Evolutionary conservation across 2,797 vertebrate genomes (phyloP), one percentile per base, ranked within the genome.

Genomic region (Scleropages formosus): DNA sequence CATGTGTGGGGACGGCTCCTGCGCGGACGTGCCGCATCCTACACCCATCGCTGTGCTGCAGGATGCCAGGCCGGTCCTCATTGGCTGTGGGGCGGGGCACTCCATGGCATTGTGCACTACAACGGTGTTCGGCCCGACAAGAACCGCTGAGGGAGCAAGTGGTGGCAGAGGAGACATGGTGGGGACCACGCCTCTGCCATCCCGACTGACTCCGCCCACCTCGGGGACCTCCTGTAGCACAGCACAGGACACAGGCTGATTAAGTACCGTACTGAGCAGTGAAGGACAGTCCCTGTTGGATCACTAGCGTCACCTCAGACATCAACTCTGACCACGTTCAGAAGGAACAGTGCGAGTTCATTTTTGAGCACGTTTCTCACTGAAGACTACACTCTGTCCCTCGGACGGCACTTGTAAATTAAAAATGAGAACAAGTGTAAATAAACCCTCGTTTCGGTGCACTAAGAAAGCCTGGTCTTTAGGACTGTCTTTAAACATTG

Each of bases 31-130:
- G 79, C 70, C 2, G 65, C 71, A 84, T 74, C 96, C 96, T 0
- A 87, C 86, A 77, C 87, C 81, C 0, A 53, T 99, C 72, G 77
- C 81, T 72, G 75, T 82, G 46, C 86, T 95, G 73, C 26, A 0
- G 59, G 79, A 60, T 0, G 11, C 75, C 4, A 75, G 75, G 1
- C 86, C 85, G 80, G 82, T 93, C 73, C 86, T 93, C 47, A 90
- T 98, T 84, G 96, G 95, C 81, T 98, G 95, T 60, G 96, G 97
- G 73, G 95, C 95, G 0, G 97, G 96, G 85, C 95, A 99, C 80
- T 97, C 96, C 46, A 84, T 98, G 87, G 92, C 93, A 56, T 82
- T 95, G 72, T 95, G 94, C 77, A 59, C 81, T 44, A 60, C 59
- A 18, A 46, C 49, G 18, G 80, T 65, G 6, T 74, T 80, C 10